Evolutionary conservation across 1,140 invertebrate genomes (phyloP), one percentile per base, ranked within the genome.

Genomic region (Cherax quadricarinatus): DNA sequence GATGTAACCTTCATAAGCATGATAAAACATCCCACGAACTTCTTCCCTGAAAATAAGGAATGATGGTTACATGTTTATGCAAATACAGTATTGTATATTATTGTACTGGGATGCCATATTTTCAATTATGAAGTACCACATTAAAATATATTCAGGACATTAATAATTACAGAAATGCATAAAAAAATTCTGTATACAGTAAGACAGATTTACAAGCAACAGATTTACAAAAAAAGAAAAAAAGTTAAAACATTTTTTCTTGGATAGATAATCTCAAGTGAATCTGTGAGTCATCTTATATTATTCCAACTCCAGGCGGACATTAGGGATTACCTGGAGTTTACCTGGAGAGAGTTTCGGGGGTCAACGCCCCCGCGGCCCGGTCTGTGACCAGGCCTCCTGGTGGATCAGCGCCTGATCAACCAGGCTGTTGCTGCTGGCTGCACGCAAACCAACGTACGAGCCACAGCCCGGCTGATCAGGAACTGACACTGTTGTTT

Each of bases 1-100:
- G 91, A 99, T 96, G 95, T 99, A 99, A 93, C 98, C 97, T 93
- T 99, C 97, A 95, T 99, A 99, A 0, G 98, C 99, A 97, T 99
- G 98, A 94, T 98, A 97, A 95, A 99, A 99, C 98, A 99, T 98
- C 89, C 97, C 96, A 60, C 97, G 96, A 1, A 98, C 97, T 95
- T 98, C 97, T 94, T 98, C 97, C 88, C 94, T 94, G 92, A 84
- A 91, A 91, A 78, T n/a, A 78, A 57, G 14, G 48, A n/a, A 81
- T 12, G 4, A 3, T 73, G 24, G 57, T 62, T 24, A 41, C 51
- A 85, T 30, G 41, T n/a, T 30, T 14, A 14, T 4, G 30, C 30
- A 66, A 41, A 4, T 51, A 7, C 24, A 81, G 48, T 41, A 16
- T n/a, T 30, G 30, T 80, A 16, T 80, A 80, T 51, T 41, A 48